These are phyloP conservation scores for Machimus atricapillus DNA, from an alignment of 2,888 invertebrate species.

Conservation along the genomic window DNA sequence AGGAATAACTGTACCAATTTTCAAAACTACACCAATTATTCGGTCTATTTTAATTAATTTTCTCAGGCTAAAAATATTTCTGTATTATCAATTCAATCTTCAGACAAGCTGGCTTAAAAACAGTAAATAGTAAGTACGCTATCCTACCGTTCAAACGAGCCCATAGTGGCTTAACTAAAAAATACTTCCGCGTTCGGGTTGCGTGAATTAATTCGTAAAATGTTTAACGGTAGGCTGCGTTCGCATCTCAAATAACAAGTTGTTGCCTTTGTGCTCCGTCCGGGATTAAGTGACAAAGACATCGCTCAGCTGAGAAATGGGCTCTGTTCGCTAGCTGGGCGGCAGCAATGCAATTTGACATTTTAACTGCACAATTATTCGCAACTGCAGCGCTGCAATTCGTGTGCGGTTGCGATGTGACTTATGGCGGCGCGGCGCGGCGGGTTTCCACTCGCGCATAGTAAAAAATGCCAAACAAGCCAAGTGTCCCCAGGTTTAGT, in stretches of 20 bases:
- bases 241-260: background rate
- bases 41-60: no score
- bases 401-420: background rate
- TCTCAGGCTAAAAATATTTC: no score
- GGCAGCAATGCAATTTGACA: background rate
- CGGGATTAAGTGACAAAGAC: background rate
- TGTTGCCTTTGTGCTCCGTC: background rate
- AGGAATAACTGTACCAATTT: no score
- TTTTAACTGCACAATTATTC: constrained; percentile 14
- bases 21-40: no score
- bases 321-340: background rate
- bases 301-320: background rate
- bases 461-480: background rate
- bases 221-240: background rate
- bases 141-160: background rate
- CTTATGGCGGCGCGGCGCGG: background rate
- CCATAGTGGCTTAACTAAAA: background rate
- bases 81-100: no score
- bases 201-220: constrained; percentile 7
- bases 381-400: background rate
- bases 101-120: no score
- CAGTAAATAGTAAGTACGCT: no score
- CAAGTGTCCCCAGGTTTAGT: background rate
- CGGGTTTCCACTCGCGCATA: background rate
- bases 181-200: background rate